A percentile compares a stretch with the other conserved stretches of the same genome.
Conservation (phyloP, 1,140 invertebrate species). For the Stegodyphus mimosarum region DNA sequence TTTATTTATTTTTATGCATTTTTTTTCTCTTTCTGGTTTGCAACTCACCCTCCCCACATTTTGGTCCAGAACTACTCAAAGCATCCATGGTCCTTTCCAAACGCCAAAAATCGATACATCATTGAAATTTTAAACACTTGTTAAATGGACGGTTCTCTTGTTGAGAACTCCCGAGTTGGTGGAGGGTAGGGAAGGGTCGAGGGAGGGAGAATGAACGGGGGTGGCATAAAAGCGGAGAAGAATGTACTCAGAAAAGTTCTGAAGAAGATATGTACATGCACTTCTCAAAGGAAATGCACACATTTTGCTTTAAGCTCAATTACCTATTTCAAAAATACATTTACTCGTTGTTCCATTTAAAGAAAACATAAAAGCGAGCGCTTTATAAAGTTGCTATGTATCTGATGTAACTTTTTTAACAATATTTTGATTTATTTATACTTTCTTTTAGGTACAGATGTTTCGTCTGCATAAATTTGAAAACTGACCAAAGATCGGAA, state of each 20-base stretch:
- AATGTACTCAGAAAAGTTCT: background rate
- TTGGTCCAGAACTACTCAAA: conserved; percentile 23
- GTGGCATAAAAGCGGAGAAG: background rate
- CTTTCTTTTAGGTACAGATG: too few species aligned
- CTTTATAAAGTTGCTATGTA: too few species aligned
- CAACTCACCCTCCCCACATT: background rate
- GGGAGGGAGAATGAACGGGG: background rate
- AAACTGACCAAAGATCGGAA: too few species aligned
- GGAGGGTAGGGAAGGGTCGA: background rate
- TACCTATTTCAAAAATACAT: too few species aligned
- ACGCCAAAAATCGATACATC: conserved; percentile 50
- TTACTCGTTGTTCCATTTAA: too few species aligned
- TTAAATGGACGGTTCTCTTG: conserved; percentile 55
- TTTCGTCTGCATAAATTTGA: too few species aligned
- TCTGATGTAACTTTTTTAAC: too few species aligned
- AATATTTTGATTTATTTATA: too few species aligned
- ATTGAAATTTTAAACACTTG: conserved; percentile 62
- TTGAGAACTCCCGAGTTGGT: conserved; percentile 14
- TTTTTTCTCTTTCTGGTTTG: conserved; percentile 2
- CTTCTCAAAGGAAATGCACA: too few species aligned
- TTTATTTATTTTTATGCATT: conserved; percentile 35
- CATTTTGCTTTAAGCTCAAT: too few species aligned
- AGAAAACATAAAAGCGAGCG: too few species aligned
- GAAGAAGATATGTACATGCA: too few species aligned
- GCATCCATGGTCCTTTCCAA: conserved; percentile 9